Conservation (phyloP, 2,113 vertebrate genomes). For the Heloderma charlesbogerti region DNA sequence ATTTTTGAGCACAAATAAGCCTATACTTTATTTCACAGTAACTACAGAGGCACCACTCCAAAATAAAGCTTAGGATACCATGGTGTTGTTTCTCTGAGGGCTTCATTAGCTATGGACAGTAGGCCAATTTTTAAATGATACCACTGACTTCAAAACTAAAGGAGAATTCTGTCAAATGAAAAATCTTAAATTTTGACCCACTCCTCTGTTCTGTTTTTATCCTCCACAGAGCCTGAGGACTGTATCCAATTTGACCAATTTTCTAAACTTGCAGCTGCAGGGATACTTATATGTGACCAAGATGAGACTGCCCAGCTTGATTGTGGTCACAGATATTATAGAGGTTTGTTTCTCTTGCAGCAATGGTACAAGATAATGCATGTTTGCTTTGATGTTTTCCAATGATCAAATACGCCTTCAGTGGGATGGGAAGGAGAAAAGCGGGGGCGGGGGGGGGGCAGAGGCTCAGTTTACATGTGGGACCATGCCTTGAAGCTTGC, state of each 20-base stretch:
- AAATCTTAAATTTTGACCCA: not conserved
- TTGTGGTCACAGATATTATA: not conserved
- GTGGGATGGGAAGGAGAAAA: no score
- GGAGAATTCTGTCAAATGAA: not conserved
- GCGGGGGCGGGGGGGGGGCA: no score
- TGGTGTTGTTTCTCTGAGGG: not conserved
- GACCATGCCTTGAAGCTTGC: not conserved
- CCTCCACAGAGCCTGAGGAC: constrained; percentile 12
- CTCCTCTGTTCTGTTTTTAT: not conserved
- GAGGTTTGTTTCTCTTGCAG: not conserved
- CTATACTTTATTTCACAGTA: not conserved
- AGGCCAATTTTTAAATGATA: not conserved
- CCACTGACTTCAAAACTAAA: not conserved
- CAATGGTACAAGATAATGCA: not conserved
- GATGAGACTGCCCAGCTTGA: not conserved
- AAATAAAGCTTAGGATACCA: not conserved
- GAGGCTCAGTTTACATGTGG: not conserved
- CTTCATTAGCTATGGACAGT: not conserved
- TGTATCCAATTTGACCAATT: not conserved
- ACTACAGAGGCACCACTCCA: not conserved
- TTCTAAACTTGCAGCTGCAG: constrained; percentile 3
- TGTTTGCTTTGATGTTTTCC: not conserved
- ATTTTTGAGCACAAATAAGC: not conserved
- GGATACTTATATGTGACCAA: not conserved
- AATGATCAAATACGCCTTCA: not conserved